Conservation (phyloP, 2,797 vertebrate genomes). For the Coranthus polyacanthus region DNA sequence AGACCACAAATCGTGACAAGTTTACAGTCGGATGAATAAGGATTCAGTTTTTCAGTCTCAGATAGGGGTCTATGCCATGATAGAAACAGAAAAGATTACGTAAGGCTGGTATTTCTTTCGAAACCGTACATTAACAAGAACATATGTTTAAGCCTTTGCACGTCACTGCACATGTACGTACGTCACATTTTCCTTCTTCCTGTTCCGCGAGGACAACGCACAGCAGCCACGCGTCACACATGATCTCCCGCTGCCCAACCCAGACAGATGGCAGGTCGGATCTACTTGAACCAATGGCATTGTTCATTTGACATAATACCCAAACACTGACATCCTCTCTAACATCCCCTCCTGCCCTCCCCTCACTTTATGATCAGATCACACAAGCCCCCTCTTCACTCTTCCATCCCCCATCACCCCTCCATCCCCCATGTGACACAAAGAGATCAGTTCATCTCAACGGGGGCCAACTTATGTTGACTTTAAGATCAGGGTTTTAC, state of each 20-base stretch:
- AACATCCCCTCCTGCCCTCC: conserved; percentile 47
- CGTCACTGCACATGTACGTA: conserved; percentile 38
- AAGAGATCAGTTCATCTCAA: conserved; percentile 51
- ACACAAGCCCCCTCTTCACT: conserved; percentile 28
- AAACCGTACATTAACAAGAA: conserved; percentile 25
- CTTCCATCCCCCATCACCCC: not conserved
- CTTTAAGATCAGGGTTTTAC: conserved; percentile 61
- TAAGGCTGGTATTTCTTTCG: not conserved
- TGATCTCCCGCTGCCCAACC: conserved; percentile 47
- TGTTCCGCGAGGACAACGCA: conserved; percentile 26
- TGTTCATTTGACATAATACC: conserved; percentile 82
- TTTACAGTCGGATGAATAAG: no score
- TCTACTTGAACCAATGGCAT: conserved; percentile 69
- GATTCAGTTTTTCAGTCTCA: not conserved
- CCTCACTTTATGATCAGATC: conserved; percentile 63
- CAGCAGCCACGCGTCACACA: conserved; percentile 46
- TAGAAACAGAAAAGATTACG: not conserved
- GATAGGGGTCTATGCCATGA: not conserved
- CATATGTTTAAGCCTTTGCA: conserved; percentile 61
- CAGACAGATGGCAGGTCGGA: conserved; percentile 73
- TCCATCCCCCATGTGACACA: conserved; percentile 48
- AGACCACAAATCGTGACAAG: no score
- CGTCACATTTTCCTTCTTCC: conserved; percentile 43
- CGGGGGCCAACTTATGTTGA: conserved; percentile 19
- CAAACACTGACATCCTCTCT: conserved; percentile 66